These are phyloP conservation scores for Tetragonisca angustula DNA, from an alignment of 2,888 invertebrate genomes.

Conservation along the genomic window DNA sequence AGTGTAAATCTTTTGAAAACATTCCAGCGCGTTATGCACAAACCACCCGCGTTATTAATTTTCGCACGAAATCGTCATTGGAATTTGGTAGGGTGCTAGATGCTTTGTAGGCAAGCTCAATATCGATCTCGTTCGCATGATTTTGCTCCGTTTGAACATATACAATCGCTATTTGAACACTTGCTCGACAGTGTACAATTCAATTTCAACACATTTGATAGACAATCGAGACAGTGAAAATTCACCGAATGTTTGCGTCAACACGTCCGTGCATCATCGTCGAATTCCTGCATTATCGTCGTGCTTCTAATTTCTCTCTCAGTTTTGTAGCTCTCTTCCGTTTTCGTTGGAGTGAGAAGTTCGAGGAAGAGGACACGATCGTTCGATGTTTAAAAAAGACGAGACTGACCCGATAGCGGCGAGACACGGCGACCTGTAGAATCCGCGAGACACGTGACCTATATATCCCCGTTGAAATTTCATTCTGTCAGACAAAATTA, in stretches of 20 bases:
- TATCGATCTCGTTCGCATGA: background rate
- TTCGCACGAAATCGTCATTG: conserved; percentile 20
- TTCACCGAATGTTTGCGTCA: background rate
- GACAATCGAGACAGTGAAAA: background rate
- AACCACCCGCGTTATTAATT: conserved; percentile 39
- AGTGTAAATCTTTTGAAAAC: conserved; percentile 58
- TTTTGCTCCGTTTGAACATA: background rate
- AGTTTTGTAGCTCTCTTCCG: background rate
- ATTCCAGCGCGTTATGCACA: conserved; percentile 62
- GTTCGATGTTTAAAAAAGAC: background rate
- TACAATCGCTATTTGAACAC: background rate
- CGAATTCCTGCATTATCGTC: background rate
- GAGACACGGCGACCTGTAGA: conserved; percentile 45
- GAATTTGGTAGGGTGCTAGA: conserved; percentile 33
- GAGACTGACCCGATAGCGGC: background rate
- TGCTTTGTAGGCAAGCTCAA: background rate
- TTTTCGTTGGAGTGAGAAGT: background rate
- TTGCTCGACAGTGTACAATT: no score
- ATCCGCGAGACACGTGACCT: conserved; percentile 70
- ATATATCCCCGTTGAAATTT: conserved; percentile 76
- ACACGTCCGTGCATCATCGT: background rate
- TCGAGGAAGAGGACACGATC: background rate
- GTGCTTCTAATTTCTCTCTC: background rate
- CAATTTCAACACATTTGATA: background rate
- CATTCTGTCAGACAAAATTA: conserved; percentile 75